Evolutionary conservation across 2,113 vertebrate genomes (phyloP), one percentile per base, ranked within the genome.

Genomic region (Cochlearius cochlearius): DNA sequence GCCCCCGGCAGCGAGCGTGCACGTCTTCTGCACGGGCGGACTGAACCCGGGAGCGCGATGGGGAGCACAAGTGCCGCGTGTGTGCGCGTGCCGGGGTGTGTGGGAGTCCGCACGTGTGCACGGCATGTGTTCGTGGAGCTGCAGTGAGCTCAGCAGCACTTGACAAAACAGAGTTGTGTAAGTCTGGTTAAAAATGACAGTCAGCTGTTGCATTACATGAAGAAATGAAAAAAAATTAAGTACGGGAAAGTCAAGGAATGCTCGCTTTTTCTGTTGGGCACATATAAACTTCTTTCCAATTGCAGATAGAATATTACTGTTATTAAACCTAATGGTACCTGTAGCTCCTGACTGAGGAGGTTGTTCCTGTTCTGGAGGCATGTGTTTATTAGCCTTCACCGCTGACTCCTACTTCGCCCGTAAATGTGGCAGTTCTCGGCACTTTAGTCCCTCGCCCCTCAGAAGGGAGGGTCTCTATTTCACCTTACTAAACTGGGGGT

Each of bases 41-140:
- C 4, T 3, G 30, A 56, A 86, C 34, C 34, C 9, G 2, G 60
- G 64, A 64, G 27, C 8, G 73, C 22, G 32, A 29, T 0, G 3
- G 56, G 83, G 77, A 84, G 60, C 83, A 60, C 64, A 11, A 85
- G 83, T 32, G 43, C 56, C 7, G 9, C 39, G 32, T 5, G 90
- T 32, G 68, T 12, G 56, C 7, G 30, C 9, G 26, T 2, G 50
- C 41, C 2, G 2, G 73, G 9, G 66, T 0, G 58, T 4, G 94
- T 91, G 84, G 97, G 97, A 92, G 91, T 38, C 62, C 13, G 74
- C 97, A 94, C 81, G 78, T 94, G 95, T 89, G 97, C 81, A 32
- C 81, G 67, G 84, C 96, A 88, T 67, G 92, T 94, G 96, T 30
- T 34, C 20, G 4, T 8, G 71, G 91, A 90, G 77, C 91, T 73